phyloP scores from a whole-genome alignment of 1,140 invertebrate genomes.

The Argopecten irradians region DNA sequence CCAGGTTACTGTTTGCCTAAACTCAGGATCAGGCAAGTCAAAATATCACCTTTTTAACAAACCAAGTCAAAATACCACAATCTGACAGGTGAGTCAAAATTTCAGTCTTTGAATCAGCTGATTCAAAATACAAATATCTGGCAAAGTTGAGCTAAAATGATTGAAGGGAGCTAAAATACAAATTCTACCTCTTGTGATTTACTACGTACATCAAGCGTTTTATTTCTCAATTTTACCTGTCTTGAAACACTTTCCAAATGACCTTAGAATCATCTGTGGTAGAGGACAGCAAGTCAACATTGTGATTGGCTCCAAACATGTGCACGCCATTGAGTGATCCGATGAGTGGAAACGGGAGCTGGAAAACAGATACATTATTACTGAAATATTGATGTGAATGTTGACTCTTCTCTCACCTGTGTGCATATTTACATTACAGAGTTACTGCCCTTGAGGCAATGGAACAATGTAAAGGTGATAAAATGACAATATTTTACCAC shows the following conservation, averaged over 20 bases:
- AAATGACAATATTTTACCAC: background rate
- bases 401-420: background rate
- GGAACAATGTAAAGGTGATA: background rate
- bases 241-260: constrained; percentile 86
- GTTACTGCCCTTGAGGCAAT: background rate
- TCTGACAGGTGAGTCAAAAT: too few relatives aligned
- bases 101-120: too few relatives aligned
- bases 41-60: too few relatives aligned
- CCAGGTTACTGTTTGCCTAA: too few relatives aligned
- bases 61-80: too few relatives aligned
- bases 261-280: constrained; percentile 84
- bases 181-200: background rate
- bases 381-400: background rate
- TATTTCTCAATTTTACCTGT: constrained; percentile 76
- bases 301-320: constrained; percentile 87
- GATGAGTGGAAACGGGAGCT: constrained; percentile 87
- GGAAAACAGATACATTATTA: constrained; percentile 65
- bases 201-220: background rate
- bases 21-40: too few relatives aligned
- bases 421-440: background rate
- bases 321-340: constrained; percentile 91
- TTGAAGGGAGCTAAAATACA: background rate
- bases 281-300: constrained; percentile 82
- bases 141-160: background rate
- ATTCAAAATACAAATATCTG: too few relatives aligned